Conservation (phyloP, 1,140 invertebrate genomes). For the Nasonia giraulti region DNA sequence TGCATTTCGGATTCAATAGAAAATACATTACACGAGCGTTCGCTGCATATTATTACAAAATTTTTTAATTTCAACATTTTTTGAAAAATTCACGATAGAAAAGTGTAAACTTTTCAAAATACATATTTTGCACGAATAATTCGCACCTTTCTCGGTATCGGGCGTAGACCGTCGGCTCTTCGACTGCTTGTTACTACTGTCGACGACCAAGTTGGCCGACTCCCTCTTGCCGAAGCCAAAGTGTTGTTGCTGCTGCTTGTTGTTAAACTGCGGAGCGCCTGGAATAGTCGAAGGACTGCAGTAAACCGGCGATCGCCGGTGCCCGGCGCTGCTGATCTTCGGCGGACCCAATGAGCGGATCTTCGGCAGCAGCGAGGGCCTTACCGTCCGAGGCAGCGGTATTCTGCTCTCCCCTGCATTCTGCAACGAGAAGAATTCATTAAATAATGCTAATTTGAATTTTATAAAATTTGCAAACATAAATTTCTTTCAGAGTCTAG, state of each 20-base stretch:
- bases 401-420: constrained; percentile 68
- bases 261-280: background rate
- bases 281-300: background rate
- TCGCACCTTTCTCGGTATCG: background rate
- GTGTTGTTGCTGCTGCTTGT: background rate
- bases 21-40: too few species aligned
- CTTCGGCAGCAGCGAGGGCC: constrained; percentile 69
- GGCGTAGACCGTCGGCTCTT: background rate
- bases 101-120: too few species aligned
- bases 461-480: too few species aligned
- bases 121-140: background rate
- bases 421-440: constrained; percentile 53
- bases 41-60: too few species aligned
- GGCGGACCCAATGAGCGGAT: constrained; percentile 58
- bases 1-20: too few species aligned
- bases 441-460: too few species aligned
- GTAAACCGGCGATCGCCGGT: background rate
- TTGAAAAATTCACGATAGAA: too few species aligned
- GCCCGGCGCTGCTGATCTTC: constrained; percentile 45
- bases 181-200: background rate
- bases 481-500: too few species aligned
- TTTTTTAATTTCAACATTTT: too few species aligned
- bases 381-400: constrained; percentile 63
- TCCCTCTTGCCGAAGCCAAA: background rate
- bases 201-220: background rate